These are phyloP conservation scores for Rhinoptilus africanus DNA, from an alignment of 2,113 vertebrate species.

Conservation along the genomic window DNA sequence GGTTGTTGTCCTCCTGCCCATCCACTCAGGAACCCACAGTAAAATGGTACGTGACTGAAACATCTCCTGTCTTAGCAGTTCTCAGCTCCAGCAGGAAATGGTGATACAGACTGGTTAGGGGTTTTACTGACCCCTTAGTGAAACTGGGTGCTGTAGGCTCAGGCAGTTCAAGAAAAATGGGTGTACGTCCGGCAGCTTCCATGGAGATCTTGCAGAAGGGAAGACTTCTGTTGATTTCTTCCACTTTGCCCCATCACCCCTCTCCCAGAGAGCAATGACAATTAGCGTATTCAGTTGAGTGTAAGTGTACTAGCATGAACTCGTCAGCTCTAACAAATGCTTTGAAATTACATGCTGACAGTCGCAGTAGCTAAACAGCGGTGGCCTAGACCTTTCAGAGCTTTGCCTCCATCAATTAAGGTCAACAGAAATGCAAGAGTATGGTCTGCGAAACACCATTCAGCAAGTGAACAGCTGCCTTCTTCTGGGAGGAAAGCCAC, in stretches of 20 bases:
- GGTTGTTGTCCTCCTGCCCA: neutral
- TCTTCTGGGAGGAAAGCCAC: neutral
- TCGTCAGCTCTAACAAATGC: neutral
- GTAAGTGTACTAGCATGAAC: neutral
- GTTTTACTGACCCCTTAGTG: neutral
- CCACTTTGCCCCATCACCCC: neutral
- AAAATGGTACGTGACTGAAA: neutral
- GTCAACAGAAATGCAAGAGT: neutral
- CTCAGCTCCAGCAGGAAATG: neutral
- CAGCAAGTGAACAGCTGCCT: neutral
- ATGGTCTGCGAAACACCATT: neutral
- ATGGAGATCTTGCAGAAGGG: neutral
- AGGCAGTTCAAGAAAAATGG: neutral
- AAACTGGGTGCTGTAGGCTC: neutral
- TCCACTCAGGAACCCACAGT: neutral
- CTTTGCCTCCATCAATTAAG: neutral
- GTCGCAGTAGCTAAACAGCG: neutral
- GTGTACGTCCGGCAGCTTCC: neutral
- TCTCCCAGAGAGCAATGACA: neutral
- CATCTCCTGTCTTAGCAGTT: neutral
- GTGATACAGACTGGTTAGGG: neutral
- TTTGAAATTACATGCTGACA: neutral
- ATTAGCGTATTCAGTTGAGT: neutral
- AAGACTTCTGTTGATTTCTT: rapidly evolving
- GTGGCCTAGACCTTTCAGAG: neutral